Evolutionary conservation across 2,113 vertebrate genomes (phyloP), one percentile per base, ranked within the genome.

Genomic region (Asarcornis scutulata): DNA sequence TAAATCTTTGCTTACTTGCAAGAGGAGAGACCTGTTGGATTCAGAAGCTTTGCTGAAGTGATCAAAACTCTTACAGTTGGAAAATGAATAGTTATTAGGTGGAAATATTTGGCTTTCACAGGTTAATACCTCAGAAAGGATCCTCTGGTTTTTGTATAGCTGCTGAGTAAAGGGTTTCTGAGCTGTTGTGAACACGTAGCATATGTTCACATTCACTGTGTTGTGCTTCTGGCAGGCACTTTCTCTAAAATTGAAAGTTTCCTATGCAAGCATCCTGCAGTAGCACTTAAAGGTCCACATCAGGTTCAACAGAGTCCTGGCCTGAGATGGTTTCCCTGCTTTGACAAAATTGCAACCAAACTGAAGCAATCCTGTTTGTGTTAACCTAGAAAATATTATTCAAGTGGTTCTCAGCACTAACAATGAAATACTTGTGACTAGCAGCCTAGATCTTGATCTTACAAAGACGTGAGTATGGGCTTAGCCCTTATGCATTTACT

Each of bases 301-400:
- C 16, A 36, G 15, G 2, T 13, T 40, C 12, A 3, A 0, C 73
- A 36, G 18, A 50, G 40, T 31, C 66, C 50, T 56, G 26, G 8
- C 55, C 62, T 52, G 59, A 74, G 78, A 18, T 69, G 78, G 59
- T 78, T 15, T 18, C 42, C 18, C 69, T 92, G 83, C 86, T 58
- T 27, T 63, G 67, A 48, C 6, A 36, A 73, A 34, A 15, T 17
- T 32, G 20, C 48, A 31, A 7, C 74, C 34, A 13, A 8, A 36
- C 0, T 59, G 68, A 9, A 89, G 11, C 52, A 63, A 20, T 17
- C 21, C 9, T 3, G 1, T 72, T 34, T 42, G 48, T 46, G 52
- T 81, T 81, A 22, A 60, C 66, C 52, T 17, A 26, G 55, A 31
- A 44, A 20, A 31, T 20, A 10, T 17, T 31, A 20, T 21, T 74